phyloP scores from a whole-genome alignment of 1,140 invertebrate species.

The Nasonia giraulti region DNA sequence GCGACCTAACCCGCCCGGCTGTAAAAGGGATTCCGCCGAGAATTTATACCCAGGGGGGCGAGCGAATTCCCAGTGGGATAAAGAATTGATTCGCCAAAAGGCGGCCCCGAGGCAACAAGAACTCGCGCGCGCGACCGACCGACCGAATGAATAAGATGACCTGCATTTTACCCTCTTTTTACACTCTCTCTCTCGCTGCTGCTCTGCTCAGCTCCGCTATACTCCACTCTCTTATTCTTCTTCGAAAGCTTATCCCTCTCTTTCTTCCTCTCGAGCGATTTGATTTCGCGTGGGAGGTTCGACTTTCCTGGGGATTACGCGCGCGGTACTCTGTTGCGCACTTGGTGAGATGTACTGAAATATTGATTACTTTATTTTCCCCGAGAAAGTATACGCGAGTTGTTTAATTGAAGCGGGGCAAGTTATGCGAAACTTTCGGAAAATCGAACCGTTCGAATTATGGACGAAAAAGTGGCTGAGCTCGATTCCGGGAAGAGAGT shows the following conservation, averaged over 20 bases:
- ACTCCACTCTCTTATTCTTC: neutral
- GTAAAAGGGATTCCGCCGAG: constrained; percentile 22
- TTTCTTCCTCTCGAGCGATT: neutral
- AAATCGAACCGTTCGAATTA: neutral
- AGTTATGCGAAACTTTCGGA: neutral
- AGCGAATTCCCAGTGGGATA: neutral
- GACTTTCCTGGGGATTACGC: neutral
- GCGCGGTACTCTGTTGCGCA: neutral
- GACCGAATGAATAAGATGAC: constrained; percentile 19
- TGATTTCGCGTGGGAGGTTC: neutral
- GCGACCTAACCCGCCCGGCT: constrained; percentile 1
- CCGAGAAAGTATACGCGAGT: no score
- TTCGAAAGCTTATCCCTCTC: neutral
- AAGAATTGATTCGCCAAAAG: constrained; percentile 27
- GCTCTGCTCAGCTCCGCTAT: no score
- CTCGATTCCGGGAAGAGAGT: neutral
- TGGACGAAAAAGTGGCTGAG: neutral
- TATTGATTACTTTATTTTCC: no score
- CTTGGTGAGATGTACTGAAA: neutral
- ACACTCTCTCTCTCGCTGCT: neutral
- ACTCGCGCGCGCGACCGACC: neutral
- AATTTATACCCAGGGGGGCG: neutral
- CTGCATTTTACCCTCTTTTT: constrained; percentile 12
- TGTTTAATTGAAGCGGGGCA: neutral
- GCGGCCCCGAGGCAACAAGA: neutral